Conservation (phyloP, 1,140 invertebrate species). For the Odontomachus brunneus region DNA sequence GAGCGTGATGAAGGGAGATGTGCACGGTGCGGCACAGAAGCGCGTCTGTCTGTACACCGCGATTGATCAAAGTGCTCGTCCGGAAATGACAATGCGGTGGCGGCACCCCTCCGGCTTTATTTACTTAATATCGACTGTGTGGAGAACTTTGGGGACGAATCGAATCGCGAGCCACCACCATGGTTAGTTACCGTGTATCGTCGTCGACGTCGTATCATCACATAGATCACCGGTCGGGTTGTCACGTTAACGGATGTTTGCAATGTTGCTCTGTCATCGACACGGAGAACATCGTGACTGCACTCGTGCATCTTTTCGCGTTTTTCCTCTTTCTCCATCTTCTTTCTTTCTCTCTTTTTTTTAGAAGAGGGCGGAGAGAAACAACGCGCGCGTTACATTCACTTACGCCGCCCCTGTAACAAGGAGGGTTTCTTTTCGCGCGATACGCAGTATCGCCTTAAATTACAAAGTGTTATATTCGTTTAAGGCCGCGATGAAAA, state of each 20-base stretch:
- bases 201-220: slow-evolving; percentile 1
- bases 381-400: not conserved
- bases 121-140: slow-evolving; percentile 62
- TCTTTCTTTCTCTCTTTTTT: not conserved
- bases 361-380: no score
- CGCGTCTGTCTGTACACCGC: slow-evolving; percentile 52
- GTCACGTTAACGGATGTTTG: slow-evolving; percentile 9
- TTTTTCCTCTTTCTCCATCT: not conserved
- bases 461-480: slow-evolving; percentile 51
- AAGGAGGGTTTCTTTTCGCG: not conserved
- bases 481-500: slow-evolving; percentile 51
- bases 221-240: not conserved
- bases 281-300: no score
- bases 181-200: not conserved
- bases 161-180: slow-evolving; percentile 3
- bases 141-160: slow-evolving; percentile 38
- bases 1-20: slow-evolving; percentile 11
- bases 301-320: no score
- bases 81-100: slow-evolving; percentile 49
- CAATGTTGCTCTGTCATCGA: not conserved
- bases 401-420: not conserved
- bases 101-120: slow-evolving; percentile 55
- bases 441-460: slow-evolving; percentile 30
- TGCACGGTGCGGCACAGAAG: slow-evolving; percentile 40
- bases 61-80: slow-evolving; percentile 71